Evolutionary conservation across 2,113 vertebrate species (phyloP).

Genomic region (Strix uralensis): DNA sequence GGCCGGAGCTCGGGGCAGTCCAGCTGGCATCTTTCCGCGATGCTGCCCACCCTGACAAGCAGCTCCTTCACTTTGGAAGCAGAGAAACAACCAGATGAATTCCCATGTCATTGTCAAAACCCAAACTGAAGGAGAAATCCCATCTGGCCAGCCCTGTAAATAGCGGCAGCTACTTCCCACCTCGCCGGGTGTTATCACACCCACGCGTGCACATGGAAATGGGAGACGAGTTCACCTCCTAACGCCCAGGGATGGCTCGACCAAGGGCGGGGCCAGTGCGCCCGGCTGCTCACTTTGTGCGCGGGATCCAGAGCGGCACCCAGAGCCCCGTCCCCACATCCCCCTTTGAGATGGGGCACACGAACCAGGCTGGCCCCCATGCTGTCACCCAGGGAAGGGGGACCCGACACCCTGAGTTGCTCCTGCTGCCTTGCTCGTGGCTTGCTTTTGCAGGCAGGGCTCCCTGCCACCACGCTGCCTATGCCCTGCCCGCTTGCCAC

Average conservation of each 20-base stretch:
- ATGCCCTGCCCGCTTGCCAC: not conserved
- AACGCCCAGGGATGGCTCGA: not conserved
- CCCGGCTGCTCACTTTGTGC: not conserved
- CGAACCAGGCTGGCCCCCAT: not conserved
- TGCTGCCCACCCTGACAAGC: not conserved
- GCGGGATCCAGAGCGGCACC: not conserved
- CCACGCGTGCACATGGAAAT: not conserved
- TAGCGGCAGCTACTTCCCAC: constrained; percentile 39
- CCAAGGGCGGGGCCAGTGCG: not conserved
- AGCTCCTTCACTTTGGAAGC: not conserved
- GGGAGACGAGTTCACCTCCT: not conserved
- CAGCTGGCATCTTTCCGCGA: not conserved
- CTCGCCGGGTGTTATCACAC: not conserved
- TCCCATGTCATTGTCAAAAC: not conserved
- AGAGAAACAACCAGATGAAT: not conserved
- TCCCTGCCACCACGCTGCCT: not conserved
- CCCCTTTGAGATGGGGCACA: not conserved
- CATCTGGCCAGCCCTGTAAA: constrained; percentile 40
- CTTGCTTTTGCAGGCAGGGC: not conserved
- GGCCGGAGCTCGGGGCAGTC: not conserved
- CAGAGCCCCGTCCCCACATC: not conserved
- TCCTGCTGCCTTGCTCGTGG: not conserved
- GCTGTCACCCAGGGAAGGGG: not conserved
- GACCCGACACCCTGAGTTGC: not conserved
- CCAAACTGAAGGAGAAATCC: not conserved